These are phyloP conservation scores for Phalloptychus januarius DNA, from an alignment of 2,797 vertebrate genomes.

Conservation along the genomic window DNA sequence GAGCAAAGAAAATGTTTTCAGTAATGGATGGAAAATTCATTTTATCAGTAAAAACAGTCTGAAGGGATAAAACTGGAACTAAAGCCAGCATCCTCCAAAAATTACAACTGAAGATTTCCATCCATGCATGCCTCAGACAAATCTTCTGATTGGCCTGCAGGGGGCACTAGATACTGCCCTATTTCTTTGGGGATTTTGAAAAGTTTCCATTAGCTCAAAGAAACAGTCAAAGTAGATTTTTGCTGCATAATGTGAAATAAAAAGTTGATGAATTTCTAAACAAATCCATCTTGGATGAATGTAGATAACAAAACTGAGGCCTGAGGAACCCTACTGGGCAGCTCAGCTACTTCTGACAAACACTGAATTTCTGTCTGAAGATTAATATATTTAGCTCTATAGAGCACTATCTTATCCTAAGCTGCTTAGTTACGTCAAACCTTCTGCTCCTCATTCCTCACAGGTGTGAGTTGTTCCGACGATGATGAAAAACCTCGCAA, in stretches of 20 bases:
- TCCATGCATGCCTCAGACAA: not conserved
- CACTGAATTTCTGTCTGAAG: not conserved
- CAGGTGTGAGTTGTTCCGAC: constrained; percentile 97
- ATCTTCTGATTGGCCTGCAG: constrained; percentile 7
- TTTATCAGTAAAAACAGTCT: not conserved
- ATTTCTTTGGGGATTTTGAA: not conserved
- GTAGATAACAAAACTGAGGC: not conserved
- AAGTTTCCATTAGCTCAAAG: not conserved
- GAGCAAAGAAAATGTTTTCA: not conserved
- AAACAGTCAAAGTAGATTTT: not conserved
- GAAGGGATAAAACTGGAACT: not conserved
- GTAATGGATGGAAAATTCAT: not conserved
- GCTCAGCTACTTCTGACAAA: not conserved
- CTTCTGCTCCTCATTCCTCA: accelerated
- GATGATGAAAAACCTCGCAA: constrained; percentile 99
- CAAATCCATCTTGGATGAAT: not conserved
- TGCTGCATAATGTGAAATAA: not conserved
- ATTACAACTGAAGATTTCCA: not conserved
- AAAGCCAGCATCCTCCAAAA: not conserved
- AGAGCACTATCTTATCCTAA: not conserved
- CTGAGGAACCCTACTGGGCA: not conserved
- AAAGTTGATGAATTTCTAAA: not conserved
- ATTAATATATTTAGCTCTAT: not conserved
- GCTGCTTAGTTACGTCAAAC: not conserved
- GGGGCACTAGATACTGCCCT: constrained; percentile 1